Evolutionary conservation across 2,888 invertebrate genomes (phyloP), one percentile per base, ranked within the genome.

Genomic region (Ormia ochracea): DNA sequence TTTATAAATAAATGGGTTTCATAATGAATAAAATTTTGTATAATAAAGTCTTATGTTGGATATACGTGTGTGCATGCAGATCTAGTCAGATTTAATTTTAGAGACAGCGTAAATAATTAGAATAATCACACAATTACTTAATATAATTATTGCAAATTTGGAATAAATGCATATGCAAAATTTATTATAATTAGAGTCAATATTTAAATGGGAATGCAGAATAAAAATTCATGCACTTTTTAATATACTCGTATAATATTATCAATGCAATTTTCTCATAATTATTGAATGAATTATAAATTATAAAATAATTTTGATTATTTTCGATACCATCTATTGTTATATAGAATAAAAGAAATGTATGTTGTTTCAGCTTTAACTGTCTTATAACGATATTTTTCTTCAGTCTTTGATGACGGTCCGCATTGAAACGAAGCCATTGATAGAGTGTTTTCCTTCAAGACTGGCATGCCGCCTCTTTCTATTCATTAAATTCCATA

Each of bases 351-450:
- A 38, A 56, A 43, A 33, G 54, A 59, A 50, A n/a, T 33, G 28
- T 23, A 10, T 43, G 54, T 17, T 21, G 9, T 31, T 21, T 61
- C 4, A 14, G 23, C 93, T 91, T 94, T 94, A 82, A 96, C 91
- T 83, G 92, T 92, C 90, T 98, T 98, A 89, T 96, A 94, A 82
- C 97, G 93, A 88, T 97, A 97, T 88, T 97, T 97, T 88, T 98
- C 98, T 84, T 94, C 94, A 82, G 94, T 94, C 90, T 95, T 97
- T 84, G 96, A 96, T 0, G 98, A 97, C 26, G 95, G 95, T 90
- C 98, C 98, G 88, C 98, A 97, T 87, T 98, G 98, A 89, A 96
- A 98, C 9, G 98, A 98, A 79, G 96, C 94, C 85, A 98, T 90
- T 83, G 97, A 95, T 85, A 98, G 90, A 61, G 95, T 97, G 86